Conservation (phyloP, 2,797 vertebrate genomes). For the Periophthalmus magnuspinnatus region DNA sequence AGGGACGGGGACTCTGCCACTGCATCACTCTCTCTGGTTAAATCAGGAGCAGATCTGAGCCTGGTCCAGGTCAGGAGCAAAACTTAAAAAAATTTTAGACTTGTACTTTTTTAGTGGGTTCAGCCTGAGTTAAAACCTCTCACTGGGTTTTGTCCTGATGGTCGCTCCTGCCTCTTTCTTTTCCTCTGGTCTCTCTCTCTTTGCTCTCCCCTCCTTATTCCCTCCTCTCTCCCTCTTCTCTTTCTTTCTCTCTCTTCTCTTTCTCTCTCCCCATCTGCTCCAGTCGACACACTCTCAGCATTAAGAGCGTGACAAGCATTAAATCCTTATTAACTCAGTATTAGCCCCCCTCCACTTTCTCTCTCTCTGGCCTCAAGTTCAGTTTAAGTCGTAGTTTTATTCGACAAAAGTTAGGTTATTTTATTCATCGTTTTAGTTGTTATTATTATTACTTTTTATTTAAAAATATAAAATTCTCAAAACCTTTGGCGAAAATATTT, state of each 20-base stretch:
- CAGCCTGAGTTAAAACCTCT: neutral
- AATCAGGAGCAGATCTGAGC: neutral
- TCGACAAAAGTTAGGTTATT: too few relatives aligned
- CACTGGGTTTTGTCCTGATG: neutral
- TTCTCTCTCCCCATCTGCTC: neutral
- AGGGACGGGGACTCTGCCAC: too few relatives aligned
- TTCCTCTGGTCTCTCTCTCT: neutral
- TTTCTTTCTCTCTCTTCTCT: neutral
- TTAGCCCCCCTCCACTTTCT: slow-evolving; percentile 72
- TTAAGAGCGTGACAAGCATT: slow-evolving; percentile 83
- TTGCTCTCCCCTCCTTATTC: neutral
- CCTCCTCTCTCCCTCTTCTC: neutral
- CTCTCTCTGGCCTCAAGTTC: slow-evolving; percentile 61
- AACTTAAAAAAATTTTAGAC: too few relatives aligned
- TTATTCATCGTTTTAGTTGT: too few relatives aligned
- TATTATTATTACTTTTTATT: too few relatives aligned
- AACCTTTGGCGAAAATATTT: too few relatives aligned
- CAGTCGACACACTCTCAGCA: slow-evolving; percentile 35
- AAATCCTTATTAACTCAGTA: slow-evolving; percentile 87
- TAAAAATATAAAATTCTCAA: too few relatives aligned
- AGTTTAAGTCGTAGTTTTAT: too few relatives aligned
- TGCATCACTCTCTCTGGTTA: neutral
- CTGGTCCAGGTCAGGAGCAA: too few relatives aligned
- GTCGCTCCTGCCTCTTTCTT: neutral
- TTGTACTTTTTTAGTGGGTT: neutral